Evolutionary conservation across 1,140 invertebrate genomes (phyloP), one percentile per base, ranked within the genome.

Genomic region (Onthophagus taurus): DNA sequence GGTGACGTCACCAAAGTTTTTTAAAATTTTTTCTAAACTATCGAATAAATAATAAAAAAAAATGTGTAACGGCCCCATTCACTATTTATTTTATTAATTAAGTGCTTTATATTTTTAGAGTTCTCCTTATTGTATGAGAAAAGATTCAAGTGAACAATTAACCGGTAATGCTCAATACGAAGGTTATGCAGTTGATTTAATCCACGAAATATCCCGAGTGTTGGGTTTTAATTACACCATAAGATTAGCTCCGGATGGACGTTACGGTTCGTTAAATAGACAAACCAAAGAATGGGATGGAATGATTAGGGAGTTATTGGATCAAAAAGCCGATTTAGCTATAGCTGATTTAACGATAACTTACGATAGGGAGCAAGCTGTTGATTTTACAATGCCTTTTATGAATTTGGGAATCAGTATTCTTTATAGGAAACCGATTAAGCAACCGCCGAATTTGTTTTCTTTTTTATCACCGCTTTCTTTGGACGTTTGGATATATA

Each of bases 351-450:
- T 97, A 4, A 94, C 92, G 7, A 95, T 97, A 49, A 96, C 89
- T 1, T 91, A 89, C 58, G 87, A 91, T 55, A 70, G 88, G 20
- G 83, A 87, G 52, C 79, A 88, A 68, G 89, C 84, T 3, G 89
- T 95, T 2, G 90, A 95, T 65, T 96, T 95, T 61, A 94, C 89
- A 6, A 91, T 91, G 77, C 91, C 91, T 1, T 96, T 93, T 61
- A 94, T 94, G 90, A 92, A 93, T 67, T 72, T 94, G 39, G 90
- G 86, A 8, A 89, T 95, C 41, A 90, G 88, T 17, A 93, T 96
- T 61, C 67, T 96, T n/a, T 91, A 92, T 66, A 76, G 87, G 39
- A 90, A 91, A 58, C 89, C 89, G 1, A 81, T 85, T 42, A 91
- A 89, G 58, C 88, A 94, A 61, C 81, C 88, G 1, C 89, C 89